Evolutionary conservation across 1,140 invertebrate species (phyloP).

Genomic region (Drosophila suzukii): DNA sequence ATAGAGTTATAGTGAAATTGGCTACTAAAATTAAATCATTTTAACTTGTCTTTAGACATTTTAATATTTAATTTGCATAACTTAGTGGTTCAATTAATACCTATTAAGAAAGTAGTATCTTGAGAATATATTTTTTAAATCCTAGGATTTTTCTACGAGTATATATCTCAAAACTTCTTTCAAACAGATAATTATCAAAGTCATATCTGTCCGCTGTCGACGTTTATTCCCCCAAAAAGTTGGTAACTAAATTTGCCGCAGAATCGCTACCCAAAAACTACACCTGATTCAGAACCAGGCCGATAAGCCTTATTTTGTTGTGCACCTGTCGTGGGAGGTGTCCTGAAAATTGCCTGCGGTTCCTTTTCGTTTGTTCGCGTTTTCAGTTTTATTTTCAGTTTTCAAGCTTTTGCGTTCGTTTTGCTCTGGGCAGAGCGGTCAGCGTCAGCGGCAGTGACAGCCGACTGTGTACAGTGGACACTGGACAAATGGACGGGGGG

Average conservation of each 20-base stretch:
- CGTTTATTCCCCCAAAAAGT: background rate
- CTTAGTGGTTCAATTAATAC: no score
- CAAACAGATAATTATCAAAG: no score
- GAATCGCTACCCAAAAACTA: slow-evolving; percentile 17
- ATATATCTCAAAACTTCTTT: no score
- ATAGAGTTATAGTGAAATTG: no score
- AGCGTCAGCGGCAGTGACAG: slow-evolving; percentile 61
- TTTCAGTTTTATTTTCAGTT: slow-evolving; percentile 7
- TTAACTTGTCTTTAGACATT: no score
- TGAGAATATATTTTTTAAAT: no score
- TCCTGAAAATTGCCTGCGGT: slow-evolving; percentile 47
- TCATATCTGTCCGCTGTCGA: background rate
- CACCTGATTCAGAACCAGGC: slow-evolving; percentile 19
- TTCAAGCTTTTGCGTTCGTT: background rate
- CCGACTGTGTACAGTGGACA: slow-evolving; percentile 53
- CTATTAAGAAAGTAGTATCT: no score
- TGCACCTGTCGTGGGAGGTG: slow-evolving; percentile 9
- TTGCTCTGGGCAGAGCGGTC: slow-evolving; percentile 26
- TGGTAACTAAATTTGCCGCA: background rate
- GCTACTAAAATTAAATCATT: no score
- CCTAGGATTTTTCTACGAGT: no score
- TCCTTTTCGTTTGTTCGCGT: slow-evolving; percentile 25
- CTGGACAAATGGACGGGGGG: background rate
- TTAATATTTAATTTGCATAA: no score
- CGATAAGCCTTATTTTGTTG: slow-evolving; percentile 31